Evolutionary conservation across 2,888 invertebrate genomes (phyloP), one percentile per base, ranked within the genome.

Genomic region (Acleris literana): DNA sequence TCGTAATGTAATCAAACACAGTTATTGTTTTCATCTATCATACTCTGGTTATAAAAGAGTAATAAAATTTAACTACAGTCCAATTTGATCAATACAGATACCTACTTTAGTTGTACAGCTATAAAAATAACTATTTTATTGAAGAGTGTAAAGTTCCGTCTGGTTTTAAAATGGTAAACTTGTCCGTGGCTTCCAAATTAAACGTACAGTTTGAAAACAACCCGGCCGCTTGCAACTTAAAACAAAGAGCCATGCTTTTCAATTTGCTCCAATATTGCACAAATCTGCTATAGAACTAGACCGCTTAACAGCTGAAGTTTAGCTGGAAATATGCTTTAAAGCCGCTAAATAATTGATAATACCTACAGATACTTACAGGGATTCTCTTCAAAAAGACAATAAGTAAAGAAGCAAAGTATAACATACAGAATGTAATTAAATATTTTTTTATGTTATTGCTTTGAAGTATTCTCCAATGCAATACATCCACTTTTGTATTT

Each of bases 241-340:
- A 64, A 60, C 63, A 55, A 65, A 56, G 60, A 5, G 29, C 33
- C 6, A 56, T 60, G 59, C 59, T 55, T 60, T 65, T 56, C 39
- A 43, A 49, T 55, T 55, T 55, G 43, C 51, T 55, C 49, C 43
- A 29, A 55, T 55, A 60, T 60, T 60, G 49, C 17, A 46, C n/a
- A 60, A 60, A 56, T 43, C 60, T 18, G 55, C 20, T 51, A 51
- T 60, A 13, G 54, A 54, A 55, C 44, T 57, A 39, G 5, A n/a
- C n/a, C n/a, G 3, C 11, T 20, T 52, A 39, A 39, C 39, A 13
- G 39, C 13, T 39, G 3, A 16, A 13, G 5, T 25, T 13, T 52
- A 13, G 51, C 22, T 16, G 25, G 25, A 25, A 22, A 20, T 1
- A 1, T 18, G 16, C 2, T 13, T 20, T 13, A 11, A 3, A 13